Percentiles rank a stretch among this genome's conserved stretches.
Evolutionary conservation across 2,797 vertebrate species (phyloP).

Genomic region (Pantherophis vulpinus): DNA sequence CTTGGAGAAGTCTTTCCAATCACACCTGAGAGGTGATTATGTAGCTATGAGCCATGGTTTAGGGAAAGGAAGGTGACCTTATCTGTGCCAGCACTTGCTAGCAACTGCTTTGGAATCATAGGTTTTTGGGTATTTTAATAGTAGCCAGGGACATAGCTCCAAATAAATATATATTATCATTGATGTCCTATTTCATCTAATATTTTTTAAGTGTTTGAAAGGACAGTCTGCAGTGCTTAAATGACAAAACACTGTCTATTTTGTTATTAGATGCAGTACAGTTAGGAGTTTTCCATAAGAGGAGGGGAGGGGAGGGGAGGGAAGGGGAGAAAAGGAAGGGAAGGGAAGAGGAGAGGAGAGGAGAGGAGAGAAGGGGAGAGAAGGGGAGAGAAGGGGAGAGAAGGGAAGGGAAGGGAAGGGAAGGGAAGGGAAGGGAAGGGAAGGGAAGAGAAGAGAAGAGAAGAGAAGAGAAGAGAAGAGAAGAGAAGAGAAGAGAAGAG

Average conservation of each 20-base stretch:
- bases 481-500: too few relatives aligned
- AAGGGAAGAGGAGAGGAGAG: too few relatives aligned
- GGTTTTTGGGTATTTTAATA: neutral
- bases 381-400: too few relatives aligned
- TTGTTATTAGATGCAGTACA: slow-evolving; percentile 41
- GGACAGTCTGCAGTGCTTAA: slow-evolving; percentile 62
- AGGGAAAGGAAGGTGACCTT: neutral
- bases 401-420: too few relatives aligned
- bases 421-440: neutral
- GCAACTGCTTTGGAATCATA: neutral
- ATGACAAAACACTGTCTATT: slow-evolving; percentile 51
- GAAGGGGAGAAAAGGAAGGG: neutral
- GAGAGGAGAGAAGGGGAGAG: too few relatives aligned
- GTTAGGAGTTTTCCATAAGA: slow-evolving; percentile 47
- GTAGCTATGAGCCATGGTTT: neutral
- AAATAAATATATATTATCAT: neutral
- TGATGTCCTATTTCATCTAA: slow-evolving; percentile 12
- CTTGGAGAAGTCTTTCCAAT: neutral
- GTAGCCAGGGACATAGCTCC: neutral
- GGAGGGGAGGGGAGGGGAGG: neutral
- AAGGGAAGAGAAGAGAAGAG: too few relatives aligned
- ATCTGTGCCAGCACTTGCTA: neutral
- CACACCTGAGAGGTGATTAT: neutral
- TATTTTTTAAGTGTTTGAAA: slow-evolving; percentile 62
- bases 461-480: neutral